Evolutionary conservation across 2,797 vertebrate genomes (phyloP).

Genomic region (Protonibea diacanthus): DNA sequence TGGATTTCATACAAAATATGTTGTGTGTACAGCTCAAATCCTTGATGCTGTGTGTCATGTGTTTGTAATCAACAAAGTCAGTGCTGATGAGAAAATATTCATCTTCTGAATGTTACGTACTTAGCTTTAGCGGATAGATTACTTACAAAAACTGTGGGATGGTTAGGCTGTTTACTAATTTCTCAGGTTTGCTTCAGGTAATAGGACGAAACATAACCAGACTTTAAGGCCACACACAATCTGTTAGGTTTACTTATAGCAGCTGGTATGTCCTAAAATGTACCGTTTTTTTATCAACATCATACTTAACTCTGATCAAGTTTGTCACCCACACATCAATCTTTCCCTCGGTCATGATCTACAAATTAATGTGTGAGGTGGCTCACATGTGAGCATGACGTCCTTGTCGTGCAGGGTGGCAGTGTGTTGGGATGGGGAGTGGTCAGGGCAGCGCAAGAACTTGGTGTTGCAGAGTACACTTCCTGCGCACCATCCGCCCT

Average conservation of each 20-base stretch:
- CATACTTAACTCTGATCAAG: conserved; percentile 50
- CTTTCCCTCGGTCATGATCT: conserved; percentile 33
- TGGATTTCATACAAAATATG: conserved; percentile 7
- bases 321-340: conserved; percentile 49
- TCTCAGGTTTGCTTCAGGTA: conserved; percentile 26
- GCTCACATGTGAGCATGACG: conserved; percentile 53
- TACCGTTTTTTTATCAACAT: conserved; percentile 30
- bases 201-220: conserved; percentile 24
- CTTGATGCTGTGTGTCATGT: conserved; percentile 4
- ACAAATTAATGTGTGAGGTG: conserved; percentile 45
- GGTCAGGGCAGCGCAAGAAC: conserved; percentile 77
- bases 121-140: conserved; percentile 33
- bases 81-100: conserved; percentile 28
- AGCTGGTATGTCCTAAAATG: conserved; percentile 40
- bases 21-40: not conserved
- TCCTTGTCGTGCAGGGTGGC: conserved; percentile 69
- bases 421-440: conserved; percentile 80
- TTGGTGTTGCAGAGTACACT: conserved; percentile 75
- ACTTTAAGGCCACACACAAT: not conserved
- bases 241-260: conserved; percentile 23
- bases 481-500: conserved; percentile 80
- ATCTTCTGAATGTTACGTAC: conserved; percentile 2
- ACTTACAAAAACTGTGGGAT: conserved; percentile 11
- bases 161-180: conserved; percentile 22
- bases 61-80: conserved; percentile 3